Evolutionary conservation across 64 coral and sea anemone genomes (phyloP), one percentile per base, ranked within the genome.

Genomic region (Catalaphyllia jardinei): DNA sequence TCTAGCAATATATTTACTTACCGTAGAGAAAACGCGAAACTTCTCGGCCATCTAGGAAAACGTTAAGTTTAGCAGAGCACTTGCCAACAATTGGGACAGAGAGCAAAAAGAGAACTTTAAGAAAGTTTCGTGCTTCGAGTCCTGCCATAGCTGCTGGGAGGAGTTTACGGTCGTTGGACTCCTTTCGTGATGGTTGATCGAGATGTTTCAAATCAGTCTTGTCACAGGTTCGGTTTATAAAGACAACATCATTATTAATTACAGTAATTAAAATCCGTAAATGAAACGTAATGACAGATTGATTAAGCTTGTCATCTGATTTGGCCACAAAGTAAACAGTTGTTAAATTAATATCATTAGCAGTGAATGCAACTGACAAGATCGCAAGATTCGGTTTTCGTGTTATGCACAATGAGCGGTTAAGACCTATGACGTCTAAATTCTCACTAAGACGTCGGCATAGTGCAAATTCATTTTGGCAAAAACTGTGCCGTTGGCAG

Each of bases 21-120:
- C 95, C 95, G 71, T 97, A 97, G 22, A 97, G 95, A 93, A 97
- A 97, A 85, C 95, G 95, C 52, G 95, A 89, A 30, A 94, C 95
- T 29, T 97, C 95, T 84, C 79, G 86, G 9, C 57, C 95, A 27
- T 89, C 91, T 29, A 97, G 77, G 28, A 93, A 97, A 18, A 97
- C 95, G 77, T 97, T 97, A 27, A 97, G 73, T 49, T 93, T 93
- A 50, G 91, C 60, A 29, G 76, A n/a, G 60, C 84, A 35, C 29
- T 88, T 88, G 54, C 27, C 20, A 35, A 77, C 25, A 30, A 89
- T 85, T 27, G 35, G 0, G 22, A 52, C 25, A 30, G 80, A 33
- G 20, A 93, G 73, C 42, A 33, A 30, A 6, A 85, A 17, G 29
- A 67, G 29, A 77, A 52, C 15, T 78, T 55, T 67, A 11, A 67